Percentiles rank a stretch among this genome's conserved stretches.
phyloP scores from a whole-genome alignment of 2,113 vertebrate species.

The Vidua macroura region DNA sequence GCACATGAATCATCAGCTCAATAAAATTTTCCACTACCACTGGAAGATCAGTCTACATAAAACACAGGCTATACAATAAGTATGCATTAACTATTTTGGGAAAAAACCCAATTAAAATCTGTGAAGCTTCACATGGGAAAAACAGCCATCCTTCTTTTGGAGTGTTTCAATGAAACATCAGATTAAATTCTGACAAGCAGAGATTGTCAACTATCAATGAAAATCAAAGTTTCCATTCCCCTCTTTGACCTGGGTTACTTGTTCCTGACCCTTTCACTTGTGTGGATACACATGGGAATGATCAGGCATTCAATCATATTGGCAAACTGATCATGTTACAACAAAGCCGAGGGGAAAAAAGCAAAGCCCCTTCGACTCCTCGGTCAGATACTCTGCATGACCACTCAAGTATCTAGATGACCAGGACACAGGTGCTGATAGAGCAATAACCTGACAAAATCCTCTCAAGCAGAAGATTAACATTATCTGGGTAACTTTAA shows the following conservation, averaged over 20 bases:
- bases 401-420: not conserved
- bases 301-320: not conserved
- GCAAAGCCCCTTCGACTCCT: not conserved
- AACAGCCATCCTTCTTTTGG: not conserved
- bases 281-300: not conserved
- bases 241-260: not conserved
- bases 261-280: not conserved
- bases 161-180: not conserved
- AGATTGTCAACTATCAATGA: not conserved
- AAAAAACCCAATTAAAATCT: not conserved
- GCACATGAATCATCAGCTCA: not conserved
- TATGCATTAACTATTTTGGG: not conserved
- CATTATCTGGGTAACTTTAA: not conserved
- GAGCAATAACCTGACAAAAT: not conserved
- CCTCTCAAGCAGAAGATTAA: not conserved
- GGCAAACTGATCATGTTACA: not conserved
- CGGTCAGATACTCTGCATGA: not conserved
- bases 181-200: not conserved
- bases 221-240: not conserved
- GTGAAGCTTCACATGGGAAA: not conserved
- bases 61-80: not conserved
- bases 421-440: not conserved
- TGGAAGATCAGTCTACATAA: not conserved
- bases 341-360: not conserved
- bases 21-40: not conserved